phyloP scores from a whole-genome alignment of 1,140 invertebrate genomes.

The Euura saliciscinereae region DNA sequence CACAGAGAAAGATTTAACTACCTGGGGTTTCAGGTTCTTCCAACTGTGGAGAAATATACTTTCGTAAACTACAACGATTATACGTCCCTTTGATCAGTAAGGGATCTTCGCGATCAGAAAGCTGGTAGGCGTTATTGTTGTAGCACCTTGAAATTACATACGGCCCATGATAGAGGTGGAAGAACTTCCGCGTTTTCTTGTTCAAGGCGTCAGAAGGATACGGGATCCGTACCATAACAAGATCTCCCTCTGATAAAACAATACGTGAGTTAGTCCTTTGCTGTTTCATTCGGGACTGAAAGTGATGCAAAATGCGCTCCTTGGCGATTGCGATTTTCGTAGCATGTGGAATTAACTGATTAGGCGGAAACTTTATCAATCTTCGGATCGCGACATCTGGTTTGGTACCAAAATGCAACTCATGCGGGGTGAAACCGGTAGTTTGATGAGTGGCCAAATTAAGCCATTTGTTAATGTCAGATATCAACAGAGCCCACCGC shows the following conservation, averaged over 20 bases:
- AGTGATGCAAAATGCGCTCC: background rate
- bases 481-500: slow-evolving; percentile 21
- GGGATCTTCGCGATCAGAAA: background rate
- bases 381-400: background rate
- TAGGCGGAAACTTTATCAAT: slow-evolving; percentile 1
- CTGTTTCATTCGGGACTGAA: background rate
- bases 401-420: slow-evolving; percentile 27
- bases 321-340: background rate
- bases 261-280: background rate
- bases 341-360: background rate
- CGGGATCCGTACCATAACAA: background rate
- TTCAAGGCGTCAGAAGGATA: background rate
- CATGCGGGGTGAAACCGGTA: slow-evolving; percentile 23
- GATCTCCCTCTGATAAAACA: background rate
- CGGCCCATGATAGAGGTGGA: background rate
- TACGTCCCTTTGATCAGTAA: background rate
- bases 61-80: slow-evolving; percentile 1
- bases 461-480: slow-evolving; percentile 12
- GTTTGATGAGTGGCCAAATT: slow-evolving; percentile 24
- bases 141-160: background rate
- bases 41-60: no score
- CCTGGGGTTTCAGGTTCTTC: no score
- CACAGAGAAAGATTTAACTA: no score
- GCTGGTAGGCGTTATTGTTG: background rate
- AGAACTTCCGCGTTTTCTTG: background rate